Base-by-base conservation (phyloP, 2,797 vertebrate genomes). In the Cottoperca gobio region DNA sequence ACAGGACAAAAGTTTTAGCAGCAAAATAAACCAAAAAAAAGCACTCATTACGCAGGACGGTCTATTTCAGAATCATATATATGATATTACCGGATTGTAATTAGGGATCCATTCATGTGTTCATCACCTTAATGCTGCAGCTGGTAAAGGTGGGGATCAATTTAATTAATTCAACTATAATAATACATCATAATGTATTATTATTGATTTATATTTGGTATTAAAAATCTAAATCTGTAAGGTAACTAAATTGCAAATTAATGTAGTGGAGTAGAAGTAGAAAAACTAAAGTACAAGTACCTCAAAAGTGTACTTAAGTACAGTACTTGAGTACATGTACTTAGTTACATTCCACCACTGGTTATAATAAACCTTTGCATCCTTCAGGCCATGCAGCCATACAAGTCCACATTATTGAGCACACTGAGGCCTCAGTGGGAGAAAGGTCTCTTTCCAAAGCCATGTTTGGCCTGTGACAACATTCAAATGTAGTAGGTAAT, bases 331-430 rank as follows among this genome's bases (percentile, higher is more conserved):
- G 19, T 48, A 23, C 3, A 48, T 31, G 31, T 49, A 24, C n/a
- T 39, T 24, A 31, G 43, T 35, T 16, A 46, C 28, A 46, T 62
- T 46, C 24, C 19, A 0, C 12, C 37, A 6, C 49, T 42, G 26
- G 63, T 53, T 48, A 37, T 4, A 33, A 59, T 69, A 67, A 81
- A 66, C 39, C 55, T 54, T 28, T 70, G 54, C 11, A 76, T 50
- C n/a, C 3, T 3, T 46, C 17, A 14, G 31, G n/a, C 17, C n/a
- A 16, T 58, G 49, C 39, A 57, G 45, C 61, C 37, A 24, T 26
- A 68, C 58, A 57, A 33, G 50, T 77, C 64, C 40, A 55, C 17
- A 24, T 35, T 1, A 43, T 0, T 50, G 39, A 64, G 64, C 45
- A 65, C 52, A 68, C n/a, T 8, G 43, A 80, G 67, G 58, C 77